Evolutionary conservation across 2,113 vertebrate species (phyloP).

Genomic region (Megalops atlanticus): DNA sequence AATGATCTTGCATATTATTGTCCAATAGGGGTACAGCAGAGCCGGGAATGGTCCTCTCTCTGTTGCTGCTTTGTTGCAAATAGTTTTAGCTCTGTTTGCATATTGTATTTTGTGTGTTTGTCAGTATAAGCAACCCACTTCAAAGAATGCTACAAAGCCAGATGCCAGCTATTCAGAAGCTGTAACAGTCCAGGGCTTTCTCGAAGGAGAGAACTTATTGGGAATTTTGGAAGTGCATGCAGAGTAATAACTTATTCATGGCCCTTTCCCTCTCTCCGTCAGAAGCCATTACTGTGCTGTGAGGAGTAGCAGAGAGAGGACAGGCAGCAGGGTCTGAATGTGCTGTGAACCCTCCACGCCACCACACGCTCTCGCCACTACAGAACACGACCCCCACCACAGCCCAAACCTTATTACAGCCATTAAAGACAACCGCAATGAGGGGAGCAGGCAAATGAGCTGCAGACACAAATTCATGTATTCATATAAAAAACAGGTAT

Average conservation of each 20-base stretch:
- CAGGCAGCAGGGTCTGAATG: neutral
- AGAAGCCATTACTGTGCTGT: neutral
- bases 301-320: neutral
- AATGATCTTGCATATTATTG: too few species aligned
- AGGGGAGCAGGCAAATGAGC: neutral
- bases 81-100: neutral
- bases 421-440: neutral
- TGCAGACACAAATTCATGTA: too few species aligned
- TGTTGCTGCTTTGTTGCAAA: neutral
- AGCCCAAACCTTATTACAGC: too few species aligned
- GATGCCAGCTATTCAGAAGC: neutral
- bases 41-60: neutral
- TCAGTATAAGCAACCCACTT: neutral
- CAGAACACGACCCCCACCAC: too few species aligned
- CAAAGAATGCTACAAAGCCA: neutral
- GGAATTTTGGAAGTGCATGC: neutral
- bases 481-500: too few species aligned
- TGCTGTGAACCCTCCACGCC: neutral
- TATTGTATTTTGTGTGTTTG: neutral
- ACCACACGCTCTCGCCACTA: too few species aligned
- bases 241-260: slow-evolving; percentile 10
- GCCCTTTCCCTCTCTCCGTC: neutral
- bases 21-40: too few species aligned
- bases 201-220: neutral
- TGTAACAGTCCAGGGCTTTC: neutral